Evolutionary conservation across 2,888 invertebrate species (phyloP).

Genomic region (Thysanoteuthis rhombus): DNA sequence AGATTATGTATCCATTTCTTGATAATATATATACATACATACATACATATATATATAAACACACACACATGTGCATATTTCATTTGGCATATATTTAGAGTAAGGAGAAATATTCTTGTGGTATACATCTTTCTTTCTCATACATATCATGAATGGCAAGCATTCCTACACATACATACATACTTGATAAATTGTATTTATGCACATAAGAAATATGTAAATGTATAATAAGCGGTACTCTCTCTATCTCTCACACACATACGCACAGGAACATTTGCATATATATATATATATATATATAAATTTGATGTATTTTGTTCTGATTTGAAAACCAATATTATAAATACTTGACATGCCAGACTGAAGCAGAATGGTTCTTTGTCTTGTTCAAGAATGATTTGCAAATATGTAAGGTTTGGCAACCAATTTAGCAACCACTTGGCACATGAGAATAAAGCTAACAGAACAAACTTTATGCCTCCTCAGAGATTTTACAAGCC

Average conservation of each 20-base stretch:
- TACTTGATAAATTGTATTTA: neutral
- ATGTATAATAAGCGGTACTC: neutral
- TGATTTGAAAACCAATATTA: neutral
- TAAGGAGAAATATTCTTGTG: too few species aligned
- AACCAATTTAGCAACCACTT: neutral
- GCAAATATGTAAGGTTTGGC: neutral
- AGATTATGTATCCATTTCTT: too few species aligned
- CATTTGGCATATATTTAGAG: too few species aligned
- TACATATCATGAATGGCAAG: neutral
- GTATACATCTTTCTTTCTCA: too few species aligned
- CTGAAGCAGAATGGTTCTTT: neutral
- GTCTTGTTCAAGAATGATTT: neutral
- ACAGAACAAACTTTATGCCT: neutral
- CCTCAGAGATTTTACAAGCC: neutral
- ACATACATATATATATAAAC: too few species aligned
- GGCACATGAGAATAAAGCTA: neutral
- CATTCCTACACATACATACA: neutral
- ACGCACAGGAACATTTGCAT: neutral
- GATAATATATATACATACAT: too few species aligned
- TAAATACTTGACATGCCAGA: neutral
- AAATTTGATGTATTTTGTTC: neutral
- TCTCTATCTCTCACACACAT: neutral
- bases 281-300: neutral
- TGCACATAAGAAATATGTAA: neutral
- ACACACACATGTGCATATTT: too few species aligned